Base-by-base conservation (phyloP, 2,888 invertebrate species). In the Tipula lateralis region DNA sequence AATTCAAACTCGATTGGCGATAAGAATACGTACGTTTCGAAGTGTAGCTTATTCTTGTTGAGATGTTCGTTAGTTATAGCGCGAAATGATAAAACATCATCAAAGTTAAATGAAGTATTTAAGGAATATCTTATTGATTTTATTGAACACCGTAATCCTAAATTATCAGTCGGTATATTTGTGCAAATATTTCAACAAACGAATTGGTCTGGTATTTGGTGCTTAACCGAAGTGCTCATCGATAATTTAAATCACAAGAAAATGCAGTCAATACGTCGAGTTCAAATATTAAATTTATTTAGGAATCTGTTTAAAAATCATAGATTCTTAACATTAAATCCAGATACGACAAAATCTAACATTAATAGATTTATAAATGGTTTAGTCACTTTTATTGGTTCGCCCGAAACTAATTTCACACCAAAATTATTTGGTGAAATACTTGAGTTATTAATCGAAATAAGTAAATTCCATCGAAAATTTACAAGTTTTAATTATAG, bases 261-360 rank as follows among this genome's bases (percentile, higher is more conserved):
- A 24, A 92, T 94, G 1, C 91, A 94, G 85, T 92, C 93, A 34
- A 95, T 93, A 87, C 91, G 94, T 29, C 92, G 93, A 81, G 93
- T 92, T 86, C 95, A 95, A 89, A 94, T 94, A 0, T 87, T 94
- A 0, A 94, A 94, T 87, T 89, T 95, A 85, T 88, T 95, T 83
- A 90, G 91, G n/a, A 90, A 92, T 2, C 93, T 95, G 86, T 95
- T 94, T 88, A 91, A 91, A 83, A 93, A 94, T 87, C 89, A 87
- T 84, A 87, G 87, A 82, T 85, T 89, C 2, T 87, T 88, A n/a
- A 87, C 86, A 81, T 85, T 86, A 30, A 86, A 88, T 81, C 85
- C 86, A 16, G 85, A 86, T 7, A 34, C 50, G 0, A 66, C 87
- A 0, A 87, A 86, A 84, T 87, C 87, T 84, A 84, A 86, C 29